A percentile compares a stretch with the other conserved stretches of the same genome.
Conservation (phyloP, 2,888 invertebrate species). For the Himalopsyche tibetana region DNA sequence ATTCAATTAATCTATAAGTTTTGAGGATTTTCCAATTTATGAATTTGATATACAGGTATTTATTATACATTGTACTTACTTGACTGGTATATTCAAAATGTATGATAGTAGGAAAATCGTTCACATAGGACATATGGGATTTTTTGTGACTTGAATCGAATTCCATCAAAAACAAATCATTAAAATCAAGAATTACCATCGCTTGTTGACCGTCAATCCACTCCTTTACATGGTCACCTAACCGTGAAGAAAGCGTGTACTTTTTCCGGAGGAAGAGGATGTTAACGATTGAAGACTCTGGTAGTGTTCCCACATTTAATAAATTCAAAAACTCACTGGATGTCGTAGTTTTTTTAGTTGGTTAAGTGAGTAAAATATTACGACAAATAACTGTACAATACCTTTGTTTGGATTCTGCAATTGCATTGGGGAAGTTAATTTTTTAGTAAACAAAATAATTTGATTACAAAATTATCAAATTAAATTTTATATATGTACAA, state of each 20-base stretch:
- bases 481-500: no score
- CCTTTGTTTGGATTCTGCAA: no score
- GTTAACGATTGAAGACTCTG: constrained; percentile 35
- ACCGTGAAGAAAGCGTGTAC: constrained; percentile 20
- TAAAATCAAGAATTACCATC: neutral
- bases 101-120: no score
- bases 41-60: no score
- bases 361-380: neutral
- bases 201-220: constrained; percentile 40
- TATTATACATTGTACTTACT: no score
- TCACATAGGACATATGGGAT: no score
- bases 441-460: no score
- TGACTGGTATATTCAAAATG: no score
- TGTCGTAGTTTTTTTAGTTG: neutral
- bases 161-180: constrained; percentile 23
- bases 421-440: no score
- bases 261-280: constrained; percentile 41
- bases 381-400: neutral
- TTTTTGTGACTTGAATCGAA: neutral
- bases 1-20: no score
- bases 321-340: neutral
- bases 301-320: neutral
- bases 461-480: no score
- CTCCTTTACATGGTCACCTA: neutral
- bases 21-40: no score